A percentile compares a stretch with the other conserved stretches of the same genome.
These are phyloP conservation scores for Ochropacha duplaris DNA, from an alignment of 2,888 invertebrate species.

Conservation along the genomic window DNA sequence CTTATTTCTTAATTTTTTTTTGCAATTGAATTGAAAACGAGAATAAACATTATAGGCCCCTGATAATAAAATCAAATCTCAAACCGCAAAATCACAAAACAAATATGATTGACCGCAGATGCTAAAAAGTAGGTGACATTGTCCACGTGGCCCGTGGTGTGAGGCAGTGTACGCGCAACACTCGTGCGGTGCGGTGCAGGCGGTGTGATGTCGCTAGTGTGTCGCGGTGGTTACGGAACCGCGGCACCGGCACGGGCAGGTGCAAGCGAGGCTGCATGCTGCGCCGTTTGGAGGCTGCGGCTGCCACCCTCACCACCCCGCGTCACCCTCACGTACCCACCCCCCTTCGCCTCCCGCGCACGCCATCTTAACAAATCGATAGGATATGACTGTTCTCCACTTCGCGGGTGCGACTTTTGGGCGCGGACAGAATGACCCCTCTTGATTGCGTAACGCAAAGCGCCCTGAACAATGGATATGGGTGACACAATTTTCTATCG, in stretches of 20 bases:
- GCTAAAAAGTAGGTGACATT: conserved; percentile 6
- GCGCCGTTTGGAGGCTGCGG: conserved; percentile 74
- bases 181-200: conserved; percentile 44
- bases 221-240: conserved; percentile 62
- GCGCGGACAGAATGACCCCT: conserved; percentile 78
- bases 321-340: conserved; percentile 50
- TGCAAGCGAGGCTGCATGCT: conserved; percentile 77
- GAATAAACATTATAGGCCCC: too few species aligned
- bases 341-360: conserved; percentile 59
- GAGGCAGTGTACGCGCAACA: conserved; percentile 26
- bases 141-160: conserved; percentile 12
- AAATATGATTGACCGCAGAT: neutral
- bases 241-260: conserved; percentile 62
- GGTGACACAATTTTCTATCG: conserved; percentile 19
- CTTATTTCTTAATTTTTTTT: too few species aligned
- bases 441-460: conserved; percentile 67
- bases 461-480: conserved; percentile 45
- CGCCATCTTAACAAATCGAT: conserved; percentile 84
- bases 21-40: too few species aligned
- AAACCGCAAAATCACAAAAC: neutral
- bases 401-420: conserved; percentile 80
- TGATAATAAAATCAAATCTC: too few species aligned
- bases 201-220: conserved; percentile 58
- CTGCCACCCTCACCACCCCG: conserved; percentile 55
- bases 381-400: conserved; percentile 84